Conservation (phyloP, 2,797 vertebrate species). For the Melanotaenia parkinsoni region DNA sequence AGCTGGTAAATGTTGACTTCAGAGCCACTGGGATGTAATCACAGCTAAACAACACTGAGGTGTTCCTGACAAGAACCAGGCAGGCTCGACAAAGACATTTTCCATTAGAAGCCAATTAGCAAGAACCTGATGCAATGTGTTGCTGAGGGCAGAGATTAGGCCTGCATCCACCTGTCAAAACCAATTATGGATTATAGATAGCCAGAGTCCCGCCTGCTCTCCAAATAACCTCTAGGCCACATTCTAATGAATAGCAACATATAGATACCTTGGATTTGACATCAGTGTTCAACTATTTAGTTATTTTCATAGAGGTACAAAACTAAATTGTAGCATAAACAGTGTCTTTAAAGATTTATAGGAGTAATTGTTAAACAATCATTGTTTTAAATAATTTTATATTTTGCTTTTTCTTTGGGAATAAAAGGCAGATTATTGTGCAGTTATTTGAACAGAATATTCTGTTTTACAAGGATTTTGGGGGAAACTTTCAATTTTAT, state of each 20-base stretch:
- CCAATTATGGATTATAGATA: slow-evolving; percentile 66
- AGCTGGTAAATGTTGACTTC: slow-evolving; percentile 16
- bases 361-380: background rate
- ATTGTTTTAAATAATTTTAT: background rate
- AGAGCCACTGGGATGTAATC: slow-evolving; percentile 52
- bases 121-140: slow-evolving; percentile 63
- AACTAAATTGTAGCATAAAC: background rate
- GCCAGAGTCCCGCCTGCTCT: slow-evolving; percentile 23
- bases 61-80: slow-evolving; percentile 68
- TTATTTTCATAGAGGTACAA: too few species aligned
- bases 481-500: background rate
- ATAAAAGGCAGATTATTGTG: too few species aligned
- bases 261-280: background rate
- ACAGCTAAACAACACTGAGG: slow-evolving; percentile 55
- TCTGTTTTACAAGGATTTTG: background rate
- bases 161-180: slow-evolving; percentile 74
- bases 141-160: slow-evolving; percentile 62
- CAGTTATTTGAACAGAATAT: background rate
- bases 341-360: background rate
- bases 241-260: background rate
- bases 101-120: slow-evolving; percentile 77
- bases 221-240: slow-evolving; percentile 2
- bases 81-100: slow-evolving; percentile 59
- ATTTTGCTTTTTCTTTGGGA: background rate
- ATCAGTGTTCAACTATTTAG: background rate